These are phyloP conservation scores for Notothenia coriiceps DNA, from an alignment of 2,113 vertebrate species.

Conservation along the genomic window DNA sequence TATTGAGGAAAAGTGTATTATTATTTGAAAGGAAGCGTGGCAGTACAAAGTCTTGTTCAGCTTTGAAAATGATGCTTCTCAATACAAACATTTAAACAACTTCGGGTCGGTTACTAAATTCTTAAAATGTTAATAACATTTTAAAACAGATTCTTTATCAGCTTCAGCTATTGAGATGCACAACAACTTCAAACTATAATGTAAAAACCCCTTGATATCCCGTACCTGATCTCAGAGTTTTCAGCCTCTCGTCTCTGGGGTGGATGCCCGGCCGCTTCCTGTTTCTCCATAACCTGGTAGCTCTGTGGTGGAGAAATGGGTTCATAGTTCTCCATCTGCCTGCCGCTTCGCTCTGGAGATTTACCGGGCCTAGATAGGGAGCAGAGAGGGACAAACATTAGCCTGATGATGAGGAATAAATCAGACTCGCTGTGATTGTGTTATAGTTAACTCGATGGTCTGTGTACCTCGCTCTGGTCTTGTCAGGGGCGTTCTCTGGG, in stretches of 20 bases:
- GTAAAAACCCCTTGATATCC: not conserved
- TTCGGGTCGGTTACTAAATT: not conserved
- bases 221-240: slow-evolving; percentile 92
- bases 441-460: not conserved
- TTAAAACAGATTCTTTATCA: not conserved
- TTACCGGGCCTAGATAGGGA: slow-evolving; percentile 89
- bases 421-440: not conserved
- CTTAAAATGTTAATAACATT: not conserved
- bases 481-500: slow-evolving; percentile 92
- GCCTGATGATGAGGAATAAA: not conserved
- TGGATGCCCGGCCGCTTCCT: slow-evolving; percentile 86
- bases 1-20: no score
- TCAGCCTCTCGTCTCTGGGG: slow-evolving; percentile 90
- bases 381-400: slow-evolving; percentile 21
- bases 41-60: no score
- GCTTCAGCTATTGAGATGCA: not conserved
- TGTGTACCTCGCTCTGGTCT: slow-evolving; percentile 90
- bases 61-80: no score
- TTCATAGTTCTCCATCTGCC: slow-evolving; percentile 92
- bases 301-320: slow-evolving; percentile 96
- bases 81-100: no score
- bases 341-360: slow-evolving; percentile 93
- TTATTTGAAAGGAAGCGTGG: no score
- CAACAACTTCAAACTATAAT: not conserved
- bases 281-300: slow-evolving; percentile 90